Percentiles rank a stretch among this genome's conserved stretches.
These are phyloP conservation scores for Malthinus flaveolus DNA, from an alignment of 2,888 invertebrate genomes.

Conservation along the genomic window DNA sequence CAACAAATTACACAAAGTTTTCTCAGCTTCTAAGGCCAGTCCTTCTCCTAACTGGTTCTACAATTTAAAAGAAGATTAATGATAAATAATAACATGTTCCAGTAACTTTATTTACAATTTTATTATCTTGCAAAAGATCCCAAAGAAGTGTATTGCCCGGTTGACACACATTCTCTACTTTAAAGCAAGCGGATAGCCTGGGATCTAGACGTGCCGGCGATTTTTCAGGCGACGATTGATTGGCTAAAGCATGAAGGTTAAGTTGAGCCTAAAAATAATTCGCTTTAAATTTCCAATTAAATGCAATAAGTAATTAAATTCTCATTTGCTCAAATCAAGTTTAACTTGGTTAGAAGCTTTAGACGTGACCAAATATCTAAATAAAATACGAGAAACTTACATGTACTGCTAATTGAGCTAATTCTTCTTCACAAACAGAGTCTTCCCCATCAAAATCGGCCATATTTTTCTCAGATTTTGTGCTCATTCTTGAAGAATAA, in stretches of 20 bases:
- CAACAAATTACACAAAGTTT: constrained; percentile 84
- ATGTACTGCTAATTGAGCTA: constrained; percentile 75
- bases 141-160: constrained; percentile 91
- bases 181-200: constrained; percentile 52
- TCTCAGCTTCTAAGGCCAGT: constrained; percentile 90
- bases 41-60: constrained; percentile 78
- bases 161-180: constrained; percentile 73
- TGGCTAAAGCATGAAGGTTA: constrained; percentile 48
- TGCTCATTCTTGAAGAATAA: constrained; percentile 90
- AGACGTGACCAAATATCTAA: not conserved
- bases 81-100: not conserved
- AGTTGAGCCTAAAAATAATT: constrained; percentile 45
- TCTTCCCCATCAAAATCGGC: constrained; percentile 93
- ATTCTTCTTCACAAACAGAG: constrained; percentile 82
- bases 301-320: too few relatives aligned
- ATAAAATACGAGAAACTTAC: constrained; percentile 44
- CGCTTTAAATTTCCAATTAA: not conserved
- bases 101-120: constrained; percentile 66
- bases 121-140: constrained; percentile 91
- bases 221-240: constrained; percentile 49
- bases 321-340: too few relatives aligned
- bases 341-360: too few relatives aligned
- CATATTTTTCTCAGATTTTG: constrained; percentile 92
- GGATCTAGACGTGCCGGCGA: constrained; percentile 52
- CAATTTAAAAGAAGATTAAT: not conserved